Base-by-base conservation (phyloP, 2,888 invertebrate genomes). In the Listrodromus nycthemerus region DNA sequence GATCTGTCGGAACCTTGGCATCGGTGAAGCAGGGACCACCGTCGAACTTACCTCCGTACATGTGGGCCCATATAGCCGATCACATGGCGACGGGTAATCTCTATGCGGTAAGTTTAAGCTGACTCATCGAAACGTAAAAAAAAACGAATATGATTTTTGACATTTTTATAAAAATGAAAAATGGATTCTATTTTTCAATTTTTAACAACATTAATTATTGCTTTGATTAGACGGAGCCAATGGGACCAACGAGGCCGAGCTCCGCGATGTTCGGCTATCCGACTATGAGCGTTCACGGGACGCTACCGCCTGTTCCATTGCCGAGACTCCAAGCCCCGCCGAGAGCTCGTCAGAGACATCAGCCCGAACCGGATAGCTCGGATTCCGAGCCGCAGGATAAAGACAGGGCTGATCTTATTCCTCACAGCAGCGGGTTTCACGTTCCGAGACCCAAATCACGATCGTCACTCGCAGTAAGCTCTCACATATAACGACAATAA, bases 1-100 rank as follows among this genome's bases (percentile, higher is more conserved):
- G 93, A 70, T 93, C 93, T 0, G 91, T 92, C 5, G 93, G 93
- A 1, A 93, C 93, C 37, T 81, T 93, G 50, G 92, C 92, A 8
- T 93, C 93, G 0, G 91, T 92, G 2, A 93, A 93, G 79, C 93
- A 93, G 88, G 93, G 93, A 10, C 92, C 92, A 24, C 93, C 93
- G 2, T 87, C 91, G 1, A 92, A 90, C 85, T 85, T 93, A 50
- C 96, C 97, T 0, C 97, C 97, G 0, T 97, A 97, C 90, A 89
- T 93, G 89, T 98, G 98, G 98, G 98, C 98, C 0, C 98, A 98
- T 89, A 96, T 98, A 71, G 97, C 97, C 0, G 98, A 98, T 91
- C 97, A 97, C 0, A 97, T 97, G 96, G 97, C 97, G 0, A 97
- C 97, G 88, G 96, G 97, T 0, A 97, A 97, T 91, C 96, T 97